Conservation (phyloP, 1,140 invertebrate species). For the Chymomyza costata region DNA sequence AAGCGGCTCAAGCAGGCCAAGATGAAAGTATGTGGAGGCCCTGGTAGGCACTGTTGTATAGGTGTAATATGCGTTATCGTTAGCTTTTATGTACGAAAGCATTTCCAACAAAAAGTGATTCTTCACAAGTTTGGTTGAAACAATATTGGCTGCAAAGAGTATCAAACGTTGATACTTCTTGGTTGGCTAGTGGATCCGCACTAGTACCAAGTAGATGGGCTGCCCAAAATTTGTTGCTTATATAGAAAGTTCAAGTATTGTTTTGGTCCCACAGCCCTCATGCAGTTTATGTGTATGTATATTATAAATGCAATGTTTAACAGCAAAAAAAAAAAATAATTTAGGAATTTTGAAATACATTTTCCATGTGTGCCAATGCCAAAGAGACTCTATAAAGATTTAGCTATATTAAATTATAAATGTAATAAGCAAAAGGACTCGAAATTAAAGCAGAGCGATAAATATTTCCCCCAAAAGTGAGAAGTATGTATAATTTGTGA, state of each 20-base stretch:
- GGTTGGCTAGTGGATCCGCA: constrained; percentile 11
- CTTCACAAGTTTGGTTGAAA: constrained; percentile 54
- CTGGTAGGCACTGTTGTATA: constrained; percentile 50
- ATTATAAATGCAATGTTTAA: constrained; percentile 21
- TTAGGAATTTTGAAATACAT: constrained; percentile 39
- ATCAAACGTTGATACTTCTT: no score
- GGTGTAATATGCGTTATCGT: constrained; percentile 12
- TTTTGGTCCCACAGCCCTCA: no score
- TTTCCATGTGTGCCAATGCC: constrained; percentile 64
- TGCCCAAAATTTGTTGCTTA: constrained; percentile 51
- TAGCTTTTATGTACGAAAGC: constrained; percentile 62
- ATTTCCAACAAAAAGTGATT: no score
- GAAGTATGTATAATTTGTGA: constrained; percentile 16
- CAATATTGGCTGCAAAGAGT: no score
- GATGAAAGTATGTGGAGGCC: constrained; percentile 72
- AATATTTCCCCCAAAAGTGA: constrained; percentile 28
- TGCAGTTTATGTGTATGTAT: neutral
- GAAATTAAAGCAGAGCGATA: constrained; percentile 10
- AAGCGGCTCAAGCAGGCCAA: constrained; percentile 34
- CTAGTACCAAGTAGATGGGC: constrained; percentile 32
- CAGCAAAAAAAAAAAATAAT: constrained; percentile 47
- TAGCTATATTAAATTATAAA: constrained; percentile 15
- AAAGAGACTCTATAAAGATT: constrained; percentile 47
- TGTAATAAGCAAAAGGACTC: constrained; percentile 11
- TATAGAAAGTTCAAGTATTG: no score